phyloP scores from a whole-genome alignment of 2,797 vertebrate species.

The Phoxinus dragarum region DNA sequence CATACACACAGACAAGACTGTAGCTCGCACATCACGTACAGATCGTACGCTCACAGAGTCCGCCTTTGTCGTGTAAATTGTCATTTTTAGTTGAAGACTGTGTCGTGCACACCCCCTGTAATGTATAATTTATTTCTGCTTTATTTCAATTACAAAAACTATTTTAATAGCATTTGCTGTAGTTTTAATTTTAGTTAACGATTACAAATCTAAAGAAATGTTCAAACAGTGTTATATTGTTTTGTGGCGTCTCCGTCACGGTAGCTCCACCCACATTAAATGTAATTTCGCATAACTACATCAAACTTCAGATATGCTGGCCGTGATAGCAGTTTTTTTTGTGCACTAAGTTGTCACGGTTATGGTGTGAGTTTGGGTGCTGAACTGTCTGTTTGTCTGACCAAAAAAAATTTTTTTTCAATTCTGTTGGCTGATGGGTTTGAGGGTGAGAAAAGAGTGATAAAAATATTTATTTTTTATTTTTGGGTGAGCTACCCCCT shows the following conservation, averaged over 20 bases:
- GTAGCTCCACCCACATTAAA: not conserved
- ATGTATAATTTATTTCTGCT: not conserved
- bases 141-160: not conserved
- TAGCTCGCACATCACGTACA: no score
- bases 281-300: not conserved
- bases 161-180: not conserved
- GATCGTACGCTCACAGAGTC: no score
- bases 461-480: not conserved
- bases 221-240: not conserved
- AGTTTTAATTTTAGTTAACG: not conserved
- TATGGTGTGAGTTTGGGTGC: not conserved
- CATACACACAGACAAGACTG: no score
- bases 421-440: not conserved
- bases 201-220: not conserved
- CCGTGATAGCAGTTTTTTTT: not conserved
- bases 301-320: not conserved
- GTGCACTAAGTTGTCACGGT: not conserved
- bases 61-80: no score
- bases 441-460: not conserved
- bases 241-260: not conserved
- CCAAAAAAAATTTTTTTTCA: not conserved
- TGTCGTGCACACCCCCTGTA: not conserved
- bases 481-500: not conserved
- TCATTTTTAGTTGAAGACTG: no score
- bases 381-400: not conserved